A percentile compares a stretch with the other conserved stretches of the same genome.
Evolutionary conservation across 2,113 vertebrate genomes (phyloP).

Genomic region (Barbus barbus): DNA sequence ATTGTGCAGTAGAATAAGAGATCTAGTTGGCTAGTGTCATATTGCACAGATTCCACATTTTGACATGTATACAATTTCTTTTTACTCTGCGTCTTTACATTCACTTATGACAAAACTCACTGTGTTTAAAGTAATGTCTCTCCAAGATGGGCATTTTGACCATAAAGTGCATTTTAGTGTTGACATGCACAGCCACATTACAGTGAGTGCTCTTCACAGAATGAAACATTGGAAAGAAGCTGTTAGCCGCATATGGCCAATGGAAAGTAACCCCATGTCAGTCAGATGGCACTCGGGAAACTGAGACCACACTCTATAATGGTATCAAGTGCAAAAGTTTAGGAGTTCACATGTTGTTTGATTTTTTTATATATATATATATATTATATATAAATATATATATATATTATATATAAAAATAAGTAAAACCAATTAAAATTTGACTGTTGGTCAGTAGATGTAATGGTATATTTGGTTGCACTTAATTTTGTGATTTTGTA

Average conservation of each 20-base stretch:
- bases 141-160: not conserved
- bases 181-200: constrained; percentile 7
- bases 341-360: not conserved
- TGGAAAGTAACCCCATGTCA: constrained; percentile 8
- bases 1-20: too few species aligned
- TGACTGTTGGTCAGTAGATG: not conserved
- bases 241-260: not conserved
- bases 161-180: not conserved
- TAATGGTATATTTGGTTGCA: not conserved
- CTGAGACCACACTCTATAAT: not conserved
- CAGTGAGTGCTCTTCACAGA: constrained; percentile 12
- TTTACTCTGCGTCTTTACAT: not conserved
- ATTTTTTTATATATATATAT: too few species aligned
- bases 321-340: not conserved
- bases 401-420: not conserved
- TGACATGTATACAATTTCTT: not conserved
- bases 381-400: too few species aligned
- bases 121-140: not conserved
- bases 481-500: not conserved
- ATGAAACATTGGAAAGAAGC: constrained; percentile 13
- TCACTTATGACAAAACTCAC: not conserved
- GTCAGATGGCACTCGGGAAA: not conserved
- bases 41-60: not conserved
- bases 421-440: too few species aligned
- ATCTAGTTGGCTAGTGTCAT: too few species aligned